Evolutionary conservation across 2,888 invertebrate genomes (phyloP).

Genomic region (Brenthis daphne): DNA sequence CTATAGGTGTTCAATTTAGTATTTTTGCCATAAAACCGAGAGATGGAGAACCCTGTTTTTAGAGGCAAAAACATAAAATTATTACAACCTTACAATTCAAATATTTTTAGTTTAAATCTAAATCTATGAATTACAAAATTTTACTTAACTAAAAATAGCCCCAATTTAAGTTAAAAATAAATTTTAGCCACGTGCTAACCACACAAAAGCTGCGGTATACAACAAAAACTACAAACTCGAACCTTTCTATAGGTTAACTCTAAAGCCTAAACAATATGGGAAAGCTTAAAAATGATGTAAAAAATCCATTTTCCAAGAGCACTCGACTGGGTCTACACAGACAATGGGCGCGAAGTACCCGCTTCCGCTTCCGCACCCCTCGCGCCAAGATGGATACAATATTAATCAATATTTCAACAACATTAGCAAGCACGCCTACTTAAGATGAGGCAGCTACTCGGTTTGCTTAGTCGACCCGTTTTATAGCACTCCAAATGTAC

Average conservation of each 20-base stretch:
- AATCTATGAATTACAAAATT: too few species aligned
- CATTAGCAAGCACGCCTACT: constrained; percentile 64
- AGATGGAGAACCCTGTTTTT: not conserved
- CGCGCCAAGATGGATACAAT: constrained; percentile 79
- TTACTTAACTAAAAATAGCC: too few species aligned
- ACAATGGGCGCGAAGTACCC: constrained; percentile 62
- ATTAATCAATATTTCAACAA: constrained; percentile 84
- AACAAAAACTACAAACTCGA: constrained; percentile 10
- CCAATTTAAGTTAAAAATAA: not conserved
- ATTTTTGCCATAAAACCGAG: not conserved
- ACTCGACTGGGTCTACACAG: constrained; percentile 47
- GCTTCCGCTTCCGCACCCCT: constrained; percentile 61
- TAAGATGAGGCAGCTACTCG: constrained; percentile 67
- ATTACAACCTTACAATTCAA: not conserved
- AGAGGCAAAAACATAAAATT: not conserved
- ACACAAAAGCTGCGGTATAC: constrained; percentile 8
- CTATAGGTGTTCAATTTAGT: too few species aligned
- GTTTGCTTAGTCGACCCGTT: constrained; percentile 36
- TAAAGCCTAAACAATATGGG: constrained; percentile 15
- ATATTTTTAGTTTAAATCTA: too few species aligned
- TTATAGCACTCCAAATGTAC: constrained; percentile 15
- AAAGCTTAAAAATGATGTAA: constrained; percentile 35
- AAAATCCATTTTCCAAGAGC: constrained; percentile 40
- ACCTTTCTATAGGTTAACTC: constrained; percentile 23
- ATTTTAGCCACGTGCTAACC: constrained; percentile 11